Evolutionary conservation across 1,140 invertebrate genomes (phyloP), one percentile per base, ranked within the genome.

Genomic region (Plectrocnemia conspersa): DNA sequence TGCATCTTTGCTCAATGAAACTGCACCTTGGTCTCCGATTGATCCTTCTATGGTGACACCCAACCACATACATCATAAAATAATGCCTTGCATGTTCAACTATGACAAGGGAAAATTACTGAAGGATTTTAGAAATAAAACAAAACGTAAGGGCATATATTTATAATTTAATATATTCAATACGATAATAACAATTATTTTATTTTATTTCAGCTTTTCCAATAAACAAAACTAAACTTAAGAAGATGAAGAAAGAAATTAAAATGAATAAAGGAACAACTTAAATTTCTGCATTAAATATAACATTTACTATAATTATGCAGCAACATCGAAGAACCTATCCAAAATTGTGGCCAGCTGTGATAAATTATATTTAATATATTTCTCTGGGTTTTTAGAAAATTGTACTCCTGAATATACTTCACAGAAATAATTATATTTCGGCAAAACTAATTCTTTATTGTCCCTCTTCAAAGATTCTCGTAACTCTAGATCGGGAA

Each of bases 361-460:
- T 59, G 88, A 80, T 6, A 91, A 91, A 23, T 83, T 84, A 67
- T 94, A 94, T 72, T 92, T 95, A 22, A 97, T 82, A 72, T 98
- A 97, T 70, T 98, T 98, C 45, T 91, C 88, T 1, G 83, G 82
- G 75, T 96, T 95, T 73, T 96, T 97, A 6, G 91, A 89, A 68
- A 98, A 98, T 15, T 82, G 80, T 21, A 87, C 72, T 18, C 69
- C 66, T 3, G 79, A 74, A 71, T 85, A 89, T 72, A 81, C 82
- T 53, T 86, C 82, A 70, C 85, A 85, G 68, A 94, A 91, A 16
- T 78, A 76, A 60, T 82, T 80, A 70, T 96, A 95, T 64, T 84
- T 82, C 0, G 91, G 92, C 47, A 94, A 73, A 52, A 98, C 82
- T 58, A 82, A 82, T 63, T 91, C 85, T 70, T 86, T 88, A 74